Base-by-base conservation (phyloP, 1,140 invertebrate genomes). In the Sipha flava region DNA sequence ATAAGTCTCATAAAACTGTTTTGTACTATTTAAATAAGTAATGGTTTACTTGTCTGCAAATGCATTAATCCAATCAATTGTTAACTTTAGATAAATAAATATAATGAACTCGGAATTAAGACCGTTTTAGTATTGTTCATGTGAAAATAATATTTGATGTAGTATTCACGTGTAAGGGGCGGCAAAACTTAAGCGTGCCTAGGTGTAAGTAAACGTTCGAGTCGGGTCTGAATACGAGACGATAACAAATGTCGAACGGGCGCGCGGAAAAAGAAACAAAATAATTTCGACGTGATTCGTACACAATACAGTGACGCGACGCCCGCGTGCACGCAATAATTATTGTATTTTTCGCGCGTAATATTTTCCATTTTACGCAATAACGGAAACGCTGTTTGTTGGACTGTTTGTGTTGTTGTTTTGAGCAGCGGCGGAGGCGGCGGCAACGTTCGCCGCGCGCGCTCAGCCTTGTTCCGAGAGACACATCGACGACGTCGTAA, bases 281-380 rank as follows among this genome's bases (percentile, higher is more conserved):
- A 40, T 6, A 49, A 49, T 6, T n/a, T n/a, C 18, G 14, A 6
- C 6, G 14, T 18, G 47, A 16, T 14, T 0, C 21, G 37, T 68
- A 18, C 14, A 14, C n/a, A 68, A 12, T 37, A 18, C 21, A 37
- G 45, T 23, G 14, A 45, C 7, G 34, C 31, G 16, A 62, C 57
- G 31, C 54, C 14, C 14, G 26, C 5, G 23, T 14, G 23, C 40
- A 12, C 66, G 66, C 40, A 70, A 72, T 49, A 29, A 72, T 72
- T 72, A 49, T 34, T 54, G n/a, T 54, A 37, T 49, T 75, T 75
- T 29, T 31, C n/a, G 16, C 72, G 49, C 72, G 49, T 75, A 75
- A 75, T 75, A 75, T 75, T 75, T 75, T 75, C 72, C 49, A 26
- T 57, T 75, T 75, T 75, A 57, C 72, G 72, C 72, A 75, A 75